These are phyloP conservation scores for Kryptolebias ocellatus DNA, from an alignment of 2,797 vertebrate species.

Conservation along the genomic window DNA sequence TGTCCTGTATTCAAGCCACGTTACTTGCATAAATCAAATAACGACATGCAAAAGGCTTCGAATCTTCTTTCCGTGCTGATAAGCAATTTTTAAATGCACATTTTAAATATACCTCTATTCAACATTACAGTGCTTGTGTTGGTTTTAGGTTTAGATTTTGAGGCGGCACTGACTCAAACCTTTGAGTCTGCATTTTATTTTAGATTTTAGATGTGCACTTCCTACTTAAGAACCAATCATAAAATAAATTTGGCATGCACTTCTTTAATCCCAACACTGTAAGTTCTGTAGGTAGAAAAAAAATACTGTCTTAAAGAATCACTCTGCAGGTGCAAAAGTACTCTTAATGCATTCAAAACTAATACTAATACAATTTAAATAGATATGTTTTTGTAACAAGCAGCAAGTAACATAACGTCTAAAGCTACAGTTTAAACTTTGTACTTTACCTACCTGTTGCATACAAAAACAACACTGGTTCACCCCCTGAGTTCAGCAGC, in stretches of 20 bases:
- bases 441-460: too few relatives aligned
- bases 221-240: not conserved
- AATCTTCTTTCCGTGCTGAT: not conserved
- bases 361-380: not conserved
- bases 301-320: not conserved
- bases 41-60: not conserved
- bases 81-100: not conserved
- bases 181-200: not conserved
- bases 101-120: not conserved
- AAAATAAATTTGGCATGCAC: not conserved
- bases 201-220: not conserved
- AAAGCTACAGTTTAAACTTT: not conserved
- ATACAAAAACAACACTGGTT: too few relatives aligned
- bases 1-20: not conserved
- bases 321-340: not conserved
- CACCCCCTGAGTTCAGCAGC: too few relatives aligned
- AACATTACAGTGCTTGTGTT: not conserved
- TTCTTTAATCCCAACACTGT: not conserved
- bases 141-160: not conserved
- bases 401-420: too few relatives aligned
- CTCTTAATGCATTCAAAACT: not conserved
- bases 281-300: not conserved
- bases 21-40: not conserved
- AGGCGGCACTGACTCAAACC: not conserved
- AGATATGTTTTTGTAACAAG: too few relatives aligned